Evolutionary conservation across 2,797 vertebrate genomes (phyloP), one percentile per base, ranked within the genome.

Genomic region (Hipposideros larvatus): DNA sequence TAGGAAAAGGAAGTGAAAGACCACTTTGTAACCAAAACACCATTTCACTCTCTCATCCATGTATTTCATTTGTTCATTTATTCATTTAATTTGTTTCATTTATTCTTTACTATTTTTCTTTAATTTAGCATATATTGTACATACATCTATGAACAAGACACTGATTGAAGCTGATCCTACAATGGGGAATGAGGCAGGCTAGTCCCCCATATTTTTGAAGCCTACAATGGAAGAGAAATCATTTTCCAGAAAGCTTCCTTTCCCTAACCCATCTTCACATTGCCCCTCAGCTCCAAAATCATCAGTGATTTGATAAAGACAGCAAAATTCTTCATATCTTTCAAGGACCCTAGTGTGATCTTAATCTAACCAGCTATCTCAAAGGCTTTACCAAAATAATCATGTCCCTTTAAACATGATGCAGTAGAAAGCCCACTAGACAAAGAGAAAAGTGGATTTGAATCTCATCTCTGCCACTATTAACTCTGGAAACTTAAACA

Each of bases 401-500:
- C 55, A 74, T 28, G 48, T 63, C 82, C 71, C 68, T 95, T 93
- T 82, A 70, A 90, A 79, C 7, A 80, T 19, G 46, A 86, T 41
- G 21, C 4, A 70, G 10, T 51, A 78, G 18, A 93, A 95, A 94
- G 41, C 28, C 84, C 51, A 55, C 7, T 85, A 4, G 31, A 70
- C 41, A 91, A 41, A 71, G 41, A 74, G 9, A 68, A 85, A 96
- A 59, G 46, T 26, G 26, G 46, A 61, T 95, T 46, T 83, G 61
- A 79, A 88, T 95, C 53, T 87, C 77, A 71, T 85, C 57, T 94
- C 51, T 75, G 31, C 46, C 46, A 71, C 26, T 53, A 34, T 84
- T 94, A 94, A 93, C 75, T 51, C 68, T 34, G 53, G 46, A 87
- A 92, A 75, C 31, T 94, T 87, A 77, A 84, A 78, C 11, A 82